Evolutionary conservation across 2,888 invertebrate genomes (phyloP).

Genomic region (Nemapogon koenigi): DNA sequence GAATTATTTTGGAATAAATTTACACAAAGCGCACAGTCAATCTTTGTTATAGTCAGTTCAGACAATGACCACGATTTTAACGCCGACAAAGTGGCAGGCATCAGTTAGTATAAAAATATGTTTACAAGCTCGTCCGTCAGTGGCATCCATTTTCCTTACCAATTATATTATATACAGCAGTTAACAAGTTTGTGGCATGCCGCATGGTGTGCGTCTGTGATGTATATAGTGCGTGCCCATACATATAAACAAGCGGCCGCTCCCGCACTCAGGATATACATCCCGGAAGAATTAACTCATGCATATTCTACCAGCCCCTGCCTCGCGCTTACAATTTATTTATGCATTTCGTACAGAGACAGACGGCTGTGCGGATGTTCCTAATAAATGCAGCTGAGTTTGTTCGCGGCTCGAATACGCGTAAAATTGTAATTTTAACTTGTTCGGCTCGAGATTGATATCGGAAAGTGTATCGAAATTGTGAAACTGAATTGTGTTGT

Average conservation of each 20-base stretch:
- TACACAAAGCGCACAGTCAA: no score
- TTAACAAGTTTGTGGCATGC: no score
- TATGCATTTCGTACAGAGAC: neutral
- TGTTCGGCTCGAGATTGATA: constrained; percentile 15
- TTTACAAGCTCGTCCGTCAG: no score
- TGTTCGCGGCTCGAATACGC: neutral
- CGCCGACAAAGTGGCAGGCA: no score
- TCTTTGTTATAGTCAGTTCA: no score
- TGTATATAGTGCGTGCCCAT: constrained; percentile 34
- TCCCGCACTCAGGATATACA: constrained; percentile 51
- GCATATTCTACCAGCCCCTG: no score
- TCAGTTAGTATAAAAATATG: no score
- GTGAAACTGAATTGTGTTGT: constrained; percentile 30
- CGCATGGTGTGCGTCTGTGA: no score
- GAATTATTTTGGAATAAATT: no score
- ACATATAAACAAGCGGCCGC: constrained; percentile 33
- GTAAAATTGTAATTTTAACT: constrained; percentile 17
- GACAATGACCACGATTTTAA: no score
- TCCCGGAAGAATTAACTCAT: constrained; percentile 56
- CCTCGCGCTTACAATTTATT: constrained; percentile 24
- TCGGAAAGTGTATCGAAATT: constrained; percentile 40
- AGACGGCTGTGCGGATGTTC: neutral
- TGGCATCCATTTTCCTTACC: no score
- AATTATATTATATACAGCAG: no score
- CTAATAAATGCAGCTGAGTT: neutral